Evolutionary conservation across 2,113 vertebrate genomes (phyloP).

Genomic region (Verasper variegatus): DNA sequence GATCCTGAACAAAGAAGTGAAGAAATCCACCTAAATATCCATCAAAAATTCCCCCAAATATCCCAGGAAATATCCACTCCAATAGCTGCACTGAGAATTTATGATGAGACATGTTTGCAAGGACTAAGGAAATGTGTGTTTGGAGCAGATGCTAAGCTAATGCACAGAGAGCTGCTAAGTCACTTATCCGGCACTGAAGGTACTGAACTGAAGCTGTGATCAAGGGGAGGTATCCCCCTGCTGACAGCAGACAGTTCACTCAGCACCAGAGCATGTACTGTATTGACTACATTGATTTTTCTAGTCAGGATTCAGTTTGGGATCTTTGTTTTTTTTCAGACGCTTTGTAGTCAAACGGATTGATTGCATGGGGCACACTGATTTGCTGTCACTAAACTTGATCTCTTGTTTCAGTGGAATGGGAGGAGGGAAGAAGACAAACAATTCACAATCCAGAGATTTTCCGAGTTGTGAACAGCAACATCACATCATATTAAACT

Average conservation of each 20-base stretch:
- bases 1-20: slow-evolving; percentile 85
- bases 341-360: slow-evolving; percentile 7
- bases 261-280: not conserved
- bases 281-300: slow-evolving; percentile 49
- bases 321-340: slow-evolving; percentile 16
- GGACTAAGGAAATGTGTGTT: not conserved
- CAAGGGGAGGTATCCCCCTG: not conserved
- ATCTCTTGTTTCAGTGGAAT: not conserved
- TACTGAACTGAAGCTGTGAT: not conserved
- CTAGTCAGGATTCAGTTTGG: slow-evolving; percentile 20
- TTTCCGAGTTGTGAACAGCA: no score
- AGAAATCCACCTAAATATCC: slow-evolving; percentile 23
- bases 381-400: not conserved
- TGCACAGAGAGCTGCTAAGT: slow-evolving; percentile 4
- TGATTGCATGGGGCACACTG: not conserved
- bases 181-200: slow-evolving; percentile 15
- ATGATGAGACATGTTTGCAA: slow-evolving; percentile 1
- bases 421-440: not conserved
- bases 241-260: not conserved
- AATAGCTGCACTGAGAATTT: not conserved
- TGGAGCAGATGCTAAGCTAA: slow-evolving; percentile 4
- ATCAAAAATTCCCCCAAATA: not conserved
- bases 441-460: not conserved
- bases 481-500: not conserved
- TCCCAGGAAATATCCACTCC: slow-evolving; percentile 3